These are phyloP conservation scores for Nasua narica DNA, from an alignment of 2,797 vertebrate genomes.

Conservation along the genomic window DNA sequence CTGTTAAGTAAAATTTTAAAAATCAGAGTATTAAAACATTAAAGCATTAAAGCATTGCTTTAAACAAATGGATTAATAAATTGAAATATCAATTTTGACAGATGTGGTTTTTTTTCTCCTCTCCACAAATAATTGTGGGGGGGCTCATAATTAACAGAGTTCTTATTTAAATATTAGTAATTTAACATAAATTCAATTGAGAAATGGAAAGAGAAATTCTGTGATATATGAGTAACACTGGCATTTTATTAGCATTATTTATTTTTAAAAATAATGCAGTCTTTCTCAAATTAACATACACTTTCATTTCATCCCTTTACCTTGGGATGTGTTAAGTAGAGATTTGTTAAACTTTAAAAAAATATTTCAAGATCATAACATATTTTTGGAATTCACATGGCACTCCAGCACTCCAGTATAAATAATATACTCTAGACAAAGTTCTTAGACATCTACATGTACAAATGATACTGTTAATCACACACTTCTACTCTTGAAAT, in stretches of 20 bases:
- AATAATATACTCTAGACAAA: background rate
- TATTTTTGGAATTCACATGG: background rate
- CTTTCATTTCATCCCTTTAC: background rate
- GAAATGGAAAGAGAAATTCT: background rate
- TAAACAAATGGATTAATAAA: conserved; percentile 44
- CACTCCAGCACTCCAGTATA: background rate
- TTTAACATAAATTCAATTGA: conserved; percentile 15
- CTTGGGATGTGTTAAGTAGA: background rate
- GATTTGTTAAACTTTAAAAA: background rate
- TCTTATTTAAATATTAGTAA: conserved; percentile 13
- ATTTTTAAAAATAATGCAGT: background rate
- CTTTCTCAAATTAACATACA: background rate
- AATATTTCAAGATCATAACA: background rate
- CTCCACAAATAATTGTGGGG: conserved; percentile 19
- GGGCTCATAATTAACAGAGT: background rate
- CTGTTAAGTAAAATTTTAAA: conserved; percentile 40
- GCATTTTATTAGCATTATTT: background rate
- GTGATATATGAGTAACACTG: background rate
- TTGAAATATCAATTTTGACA: conserved; percentile 43
- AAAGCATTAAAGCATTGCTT: no score
- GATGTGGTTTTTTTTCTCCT: background rate
- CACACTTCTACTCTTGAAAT: background rate
- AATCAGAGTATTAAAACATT: conserved; percentile 10
- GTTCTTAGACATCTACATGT: background rate
- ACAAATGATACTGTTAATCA: background rate